phyloP scores from a whole-genome alignment of 2,888 invertebrate species.

The Nomada goodeniana region DNA sequence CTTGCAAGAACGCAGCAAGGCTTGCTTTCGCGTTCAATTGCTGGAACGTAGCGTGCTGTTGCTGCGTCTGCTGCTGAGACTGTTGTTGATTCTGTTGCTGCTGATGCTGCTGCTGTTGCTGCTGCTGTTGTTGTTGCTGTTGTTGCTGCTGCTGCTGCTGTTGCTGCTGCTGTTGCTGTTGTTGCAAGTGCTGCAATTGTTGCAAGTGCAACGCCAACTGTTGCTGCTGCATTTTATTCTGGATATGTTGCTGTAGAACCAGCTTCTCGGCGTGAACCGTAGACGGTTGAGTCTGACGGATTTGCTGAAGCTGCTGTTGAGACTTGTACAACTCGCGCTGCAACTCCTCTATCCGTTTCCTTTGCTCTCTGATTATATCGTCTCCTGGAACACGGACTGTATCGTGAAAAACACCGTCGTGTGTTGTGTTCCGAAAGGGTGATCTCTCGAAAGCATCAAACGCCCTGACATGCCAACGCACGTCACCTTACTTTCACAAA shows the following conservation, averaged over 20 bases:
- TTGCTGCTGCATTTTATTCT: conserved; percentile 89
- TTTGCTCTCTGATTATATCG: conserved; percentile 93
- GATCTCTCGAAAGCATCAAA: conserved; percentile 8
- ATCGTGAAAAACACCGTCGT: conserved; percentile 63
- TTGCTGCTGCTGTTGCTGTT: conserved; percentile 86
- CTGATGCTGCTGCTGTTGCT: conserved; percentile 85
- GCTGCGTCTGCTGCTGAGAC: conserved; percentile 75
- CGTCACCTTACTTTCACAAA: too few species aligned
- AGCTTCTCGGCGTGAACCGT: conserved; percentile 86
- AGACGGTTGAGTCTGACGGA: conserved; percentile 87
- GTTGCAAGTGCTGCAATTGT: conserved; percentile 88
- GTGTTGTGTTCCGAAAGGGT: conserved; percentile 36
- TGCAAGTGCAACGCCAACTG: conserved; percentile 86
- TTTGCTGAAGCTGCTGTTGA: conserved; percentile 90
- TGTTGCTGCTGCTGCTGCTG: conserved; percentile 88
- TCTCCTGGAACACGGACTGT: conserved; percentile 85
- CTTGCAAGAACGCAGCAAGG: conserved; percentile 84
- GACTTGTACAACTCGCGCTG: conserved; percentile 92
- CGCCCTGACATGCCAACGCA: too few species aligned
- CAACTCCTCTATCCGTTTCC: conserved; percentile 94
- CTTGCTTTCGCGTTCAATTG: conserved; percentile 85
- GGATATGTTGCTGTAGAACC: conserved; percentile 88
- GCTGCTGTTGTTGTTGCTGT: conserved; percentile 86
- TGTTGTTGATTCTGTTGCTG: conserved; percentile 76
- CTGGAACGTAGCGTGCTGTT: conserved; percentile 81